Conservation (phyloP, 35 echinoderm and acorn worm genomes). For the Ophioderma brevispina region DNA sequence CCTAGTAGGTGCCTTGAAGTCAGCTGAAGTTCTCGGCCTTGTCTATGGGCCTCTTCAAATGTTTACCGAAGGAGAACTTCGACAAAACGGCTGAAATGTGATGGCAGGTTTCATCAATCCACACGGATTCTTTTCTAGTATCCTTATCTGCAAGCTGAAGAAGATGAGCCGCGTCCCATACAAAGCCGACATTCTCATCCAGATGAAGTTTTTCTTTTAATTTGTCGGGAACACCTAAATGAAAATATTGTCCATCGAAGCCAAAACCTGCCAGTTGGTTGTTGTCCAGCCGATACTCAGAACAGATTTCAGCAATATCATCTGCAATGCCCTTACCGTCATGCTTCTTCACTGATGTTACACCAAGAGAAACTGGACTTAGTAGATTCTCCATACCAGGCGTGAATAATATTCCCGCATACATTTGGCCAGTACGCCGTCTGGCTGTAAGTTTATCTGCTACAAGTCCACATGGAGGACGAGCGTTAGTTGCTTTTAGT, state of each 20-base stretch:
- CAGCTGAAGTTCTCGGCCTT: background rate
- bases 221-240: background rate
- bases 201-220: background rate
- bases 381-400: background rate
- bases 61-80: slow-evolving; percentile 14
- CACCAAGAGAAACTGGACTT: slow-evolving; percentile 10
- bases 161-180: slow-evolving; percentile 3
- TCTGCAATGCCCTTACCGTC: background rate
- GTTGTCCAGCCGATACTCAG: background rate
- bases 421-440: background rate
- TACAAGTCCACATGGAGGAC: slow-evolving; percentile 2
- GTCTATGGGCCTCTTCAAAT: background rate
- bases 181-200: background rate
- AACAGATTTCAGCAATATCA: background rate
- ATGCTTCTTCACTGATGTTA: slow-evolving; percentile 1
- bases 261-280: slow-evolving; percentile 10
- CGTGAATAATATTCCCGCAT: background rate
- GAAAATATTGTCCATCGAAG: slow-evolving; percentile 5
- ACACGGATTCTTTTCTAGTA: background rate
- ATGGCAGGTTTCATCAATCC: slow-evolving; percentile 5
- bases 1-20: background rate
- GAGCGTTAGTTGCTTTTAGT: background rate
- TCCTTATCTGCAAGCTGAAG: slow-evolving; percentile 12
- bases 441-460: slow-evolving; percentile 25
- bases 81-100: background rate